A percentile compares a stretch with the other conserved stretches of the same genome.
These are phyloP conservation scores for Apoda limacodes DNA, from an alignment of 2,888 invertebrate genomes.

Conservation along the genomic window DNA sequence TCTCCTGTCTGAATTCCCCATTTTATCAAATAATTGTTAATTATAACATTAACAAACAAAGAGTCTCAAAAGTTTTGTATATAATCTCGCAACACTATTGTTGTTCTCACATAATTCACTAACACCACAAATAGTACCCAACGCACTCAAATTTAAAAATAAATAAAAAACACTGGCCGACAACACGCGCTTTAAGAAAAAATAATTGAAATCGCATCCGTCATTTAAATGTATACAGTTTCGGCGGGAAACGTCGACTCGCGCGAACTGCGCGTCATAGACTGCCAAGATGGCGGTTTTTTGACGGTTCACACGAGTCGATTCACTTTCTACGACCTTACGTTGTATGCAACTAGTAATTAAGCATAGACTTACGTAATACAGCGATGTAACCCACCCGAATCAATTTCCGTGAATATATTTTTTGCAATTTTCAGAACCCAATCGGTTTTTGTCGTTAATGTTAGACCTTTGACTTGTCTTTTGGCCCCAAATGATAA, in stretches of 20 bases:
- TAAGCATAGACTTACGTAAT: slow-evolving; percentile 65
- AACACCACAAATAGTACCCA: slow-evolving; percentile 30
- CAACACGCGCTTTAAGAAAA: slow-evolving; percentile 38
- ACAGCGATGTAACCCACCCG: slow-evolving; percentile 49
- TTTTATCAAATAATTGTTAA: slow-evolving; percentile 32
- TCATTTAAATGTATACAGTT: slow-evolving; percentile 35
- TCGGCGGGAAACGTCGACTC: slow-evolving; percentile 57
- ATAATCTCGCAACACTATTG: slow-evolving; percentile 31
- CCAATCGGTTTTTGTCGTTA: no score
- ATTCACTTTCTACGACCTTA: slow-evolving; percentile 71
- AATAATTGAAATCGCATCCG: slow-evolving; percentile 38
- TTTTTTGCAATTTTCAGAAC: slow-evolving; percentile 21
- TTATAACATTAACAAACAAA: slow-evolving; percentile 29
- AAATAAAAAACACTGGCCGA: slow-evolving; percentile 36
- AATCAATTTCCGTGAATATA: slow-evolving; percentile 44
- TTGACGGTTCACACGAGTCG: slow-evolving; percentile 67
- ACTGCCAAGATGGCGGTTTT: slow-evolving; percentile 67
- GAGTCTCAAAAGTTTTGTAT: slow-evolving; percentile 32
- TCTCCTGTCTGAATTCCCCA: slow-evolving; percentile 53
- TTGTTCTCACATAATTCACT: slow-evolving; percentile 56
- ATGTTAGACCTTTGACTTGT: no score
- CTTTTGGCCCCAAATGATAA: no score
- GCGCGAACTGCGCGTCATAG: slow-evolving; percentile 55
- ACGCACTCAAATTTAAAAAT: slow-evolving; percentile 25
- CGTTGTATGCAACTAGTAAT: slow-evolving; percentile 63